Evolutionary conservation across 2,797 vertebrate species (phyloP).

Genomic region (Pterois miles): DNA sequence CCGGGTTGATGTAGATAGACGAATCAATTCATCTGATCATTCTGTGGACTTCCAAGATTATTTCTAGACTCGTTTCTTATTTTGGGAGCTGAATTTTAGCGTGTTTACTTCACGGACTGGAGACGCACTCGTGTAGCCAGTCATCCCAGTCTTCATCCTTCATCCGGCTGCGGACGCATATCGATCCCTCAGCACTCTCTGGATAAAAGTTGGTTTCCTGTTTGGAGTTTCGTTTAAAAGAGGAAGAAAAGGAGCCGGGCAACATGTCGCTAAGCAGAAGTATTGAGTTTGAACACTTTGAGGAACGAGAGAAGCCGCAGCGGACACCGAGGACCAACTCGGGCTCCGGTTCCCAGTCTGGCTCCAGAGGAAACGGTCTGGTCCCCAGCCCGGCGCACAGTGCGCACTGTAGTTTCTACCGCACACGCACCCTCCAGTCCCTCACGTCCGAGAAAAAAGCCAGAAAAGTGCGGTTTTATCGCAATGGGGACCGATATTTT

Average conservation of each 20-base stretch:
- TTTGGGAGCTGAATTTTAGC: neutral
- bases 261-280: conserved; percentile 85
- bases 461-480: conserved; percentile 95
- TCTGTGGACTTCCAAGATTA: neutral
- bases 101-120: neutral
- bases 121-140: conserved; percentile 43
- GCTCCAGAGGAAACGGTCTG: conserved; percentile 88
- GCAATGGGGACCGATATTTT: conserved; percentile 98
- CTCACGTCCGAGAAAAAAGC: conserved; percentile 96
- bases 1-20: neutral
- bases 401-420: conserved; percentile 97
- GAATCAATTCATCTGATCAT: neutral
- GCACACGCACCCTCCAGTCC: conserved; percentile 95
- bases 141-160: neutral
- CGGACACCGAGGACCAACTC: conserved; percentile 79
- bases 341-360: conserved; percentile 81
- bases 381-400: conserved; percentile 97
- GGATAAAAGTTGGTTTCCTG: conserved; percentile 28
- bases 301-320: conserved; percentile 90
- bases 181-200: neutral
- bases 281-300: conserved; percentile 96
- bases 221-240: neutral
- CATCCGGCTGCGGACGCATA: neutral
- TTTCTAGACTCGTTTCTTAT: neutral
- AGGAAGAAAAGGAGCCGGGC: neutral